Percentiles rank a stretch among this genome's conserved stretches.
These are phyloP conservation scores for Lethenteron reissneri DNA, from an alignment of 2,113 vertebrate genomes.

Conservation along the genomic window DNA sequence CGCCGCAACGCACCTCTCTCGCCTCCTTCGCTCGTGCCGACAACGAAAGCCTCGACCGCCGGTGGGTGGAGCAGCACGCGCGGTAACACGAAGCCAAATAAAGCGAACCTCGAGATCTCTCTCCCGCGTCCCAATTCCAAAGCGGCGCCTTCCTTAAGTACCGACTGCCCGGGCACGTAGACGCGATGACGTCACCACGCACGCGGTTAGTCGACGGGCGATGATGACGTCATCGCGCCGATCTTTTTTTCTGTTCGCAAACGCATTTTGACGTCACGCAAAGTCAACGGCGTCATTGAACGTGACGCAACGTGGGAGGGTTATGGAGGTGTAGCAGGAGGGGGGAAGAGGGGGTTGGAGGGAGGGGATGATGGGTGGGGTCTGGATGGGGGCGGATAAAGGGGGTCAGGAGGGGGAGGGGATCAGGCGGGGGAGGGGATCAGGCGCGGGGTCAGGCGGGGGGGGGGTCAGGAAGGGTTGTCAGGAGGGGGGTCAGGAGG, in stretches of 20 bases:
- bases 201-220: too few species aligned
- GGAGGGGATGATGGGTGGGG: not conserved
- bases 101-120: too few species aligned
- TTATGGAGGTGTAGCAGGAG: not conserved
- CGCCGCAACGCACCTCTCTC: too few species aligned
- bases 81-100: too few species aligned
- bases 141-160: too few species aligned
- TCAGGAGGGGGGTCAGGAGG: not conserved
- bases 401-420: slow-evolving; percentile 12
- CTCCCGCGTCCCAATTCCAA: too few species aligned
- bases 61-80: too few species aligned
- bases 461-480: slow-evolving; percentile 11
- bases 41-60: too few species aligned
- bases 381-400: slow-evolving; percentile 10
- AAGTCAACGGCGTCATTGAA: slow-evolving; percentile 17
- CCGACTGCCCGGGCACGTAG: too few species aligned
- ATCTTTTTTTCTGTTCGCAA: not conserved
- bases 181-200: too few species aligned
- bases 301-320: slow-evolving; percentile 13
- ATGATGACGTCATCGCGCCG: too few species aligned
- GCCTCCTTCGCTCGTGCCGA: too few species aligned
- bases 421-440: slow-evolving; percentile 7
- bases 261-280: not conserved
- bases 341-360: not conserved
- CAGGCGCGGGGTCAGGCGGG: slow-evolving; percentile 10